Base-by-base conservation (phyloP, 2,797 vertebrate species). In the Hafferia zeledoni region DNA sequence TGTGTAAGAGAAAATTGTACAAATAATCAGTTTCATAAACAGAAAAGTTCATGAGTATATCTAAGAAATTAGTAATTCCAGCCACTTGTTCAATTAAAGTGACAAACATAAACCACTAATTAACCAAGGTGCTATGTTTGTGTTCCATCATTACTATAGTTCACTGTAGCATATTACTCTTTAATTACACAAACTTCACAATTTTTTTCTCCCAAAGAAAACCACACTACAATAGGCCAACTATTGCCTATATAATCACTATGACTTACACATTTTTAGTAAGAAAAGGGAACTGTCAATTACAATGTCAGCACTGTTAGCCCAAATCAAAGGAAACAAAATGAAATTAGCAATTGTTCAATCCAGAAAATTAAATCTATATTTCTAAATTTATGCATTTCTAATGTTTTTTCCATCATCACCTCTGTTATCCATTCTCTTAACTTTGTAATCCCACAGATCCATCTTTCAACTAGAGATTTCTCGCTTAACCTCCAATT, bases 1-100 rank as follows among this genome's bases (percentile, higher is more conserved):
- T 99, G 97, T 56, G 67, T 63, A 83, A 69, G 87, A 71, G 70
- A 76, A 87, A 89, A 41, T 79, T 12, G 25, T 31, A 86, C 4
- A 35, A 86, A 89, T 20, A 78, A 31, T 90, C 68, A 87, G 20
- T 67, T 88, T 27, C 49, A 69, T 55, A 49, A 90, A 71, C 31
- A 31, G 14, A 0, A 18, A 76, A 49, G 9, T 50, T 82, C 52
- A 46, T 7, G 3, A 55, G 3, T 16, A 1, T 39, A 44, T 28
- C 25, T 33, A 79, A 3, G 3, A 77, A 63, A 87, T 30, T 0
- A 75, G 5, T 56, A 81, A 68, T 50, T 80, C 37, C 33, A 83
- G 39, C 5, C 23, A 65, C 10, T 44, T 61, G n/a, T 44, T 84
- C 43, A 83, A 64, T 57, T 75, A 44, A 52, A 74, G 30, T 71